Base-by-base conservation (phyloP, 2,888 invertebrate species). In the Oscheius sp. region DNA sequence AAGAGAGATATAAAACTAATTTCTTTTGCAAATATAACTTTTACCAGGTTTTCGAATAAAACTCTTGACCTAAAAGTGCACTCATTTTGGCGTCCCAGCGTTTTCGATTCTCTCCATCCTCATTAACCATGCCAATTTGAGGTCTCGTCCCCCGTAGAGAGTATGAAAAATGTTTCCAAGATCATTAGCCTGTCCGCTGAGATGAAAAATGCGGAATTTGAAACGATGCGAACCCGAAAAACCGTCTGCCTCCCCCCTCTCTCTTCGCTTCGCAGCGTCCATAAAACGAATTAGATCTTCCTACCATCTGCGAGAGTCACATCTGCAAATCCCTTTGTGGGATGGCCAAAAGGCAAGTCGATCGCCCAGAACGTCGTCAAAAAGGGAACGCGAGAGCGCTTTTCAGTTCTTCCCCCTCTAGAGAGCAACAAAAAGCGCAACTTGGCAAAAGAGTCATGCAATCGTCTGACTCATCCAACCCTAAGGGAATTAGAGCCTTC, bases 231-330 rank as follows among this genome's bases (percentile, higher is more conserved):
- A 4, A n/a, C n/a, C n/a, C n/a, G n/a, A n/a, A n/a, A n/a, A n/a
- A n/a, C n/a, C n/a, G n/a, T n/a, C n/a, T n/a, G n/a, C n/a, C n/a
- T n/a, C n/a, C n/a, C n/a, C n/a, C n/a, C n/a, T n/a, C 12, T 27
- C n/a, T 33, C 31, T 53, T 23, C 29, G n/a, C 20, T 34, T 33
- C 55, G 33, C 10, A 20, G 37, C 48, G n/a, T 20, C 33, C 55
- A 25, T 55, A 34, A 55, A 55, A 55, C 55, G 55, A 34, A 53
- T 53, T 33, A 53, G 23, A 23, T 48, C 15, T 37, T 37, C 8
- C 37, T 34, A 55, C 34, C 55, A 55, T 33, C 55, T 55, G 55
- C 55, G 55, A 55, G 55, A 52, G 25, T 27, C 52, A 52, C 52
- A 52, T 27, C 52, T 52, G 52, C 29, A 52, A 29, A 52, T 52